Evolutionary conservation across 2,888 invertebrate genomes (phyloP).

Genomic region (Hemistola chrysoprasaria): DNA sequence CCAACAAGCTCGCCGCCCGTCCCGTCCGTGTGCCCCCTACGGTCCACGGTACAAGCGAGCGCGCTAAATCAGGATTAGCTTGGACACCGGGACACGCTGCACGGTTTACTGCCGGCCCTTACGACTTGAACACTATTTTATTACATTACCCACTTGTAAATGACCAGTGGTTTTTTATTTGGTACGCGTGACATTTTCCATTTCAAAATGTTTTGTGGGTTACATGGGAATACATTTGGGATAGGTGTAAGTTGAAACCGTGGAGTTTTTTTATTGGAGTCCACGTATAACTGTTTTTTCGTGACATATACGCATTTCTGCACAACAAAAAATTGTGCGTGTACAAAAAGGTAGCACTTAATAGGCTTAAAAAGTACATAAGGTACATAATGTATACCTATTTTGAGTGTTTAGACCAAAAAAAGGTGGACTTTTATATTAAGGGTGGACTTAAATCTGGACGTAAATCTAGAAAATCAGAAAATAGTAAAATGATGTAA

Average conservation of each 20-base stretch:
- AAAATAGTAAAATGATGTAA: too few relatives aligned
- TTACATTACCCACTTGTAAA: slow-evolving; percentile 57
- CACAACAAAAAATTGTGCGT: too few relatives aligned
- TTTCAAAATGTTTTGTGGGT: slow-evolving; percentile 22
- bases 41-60: slow-evolving; percentile 51
- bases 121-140: slow-evolving; percentile 60
- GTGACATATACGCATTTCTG: too few relatives aligned
- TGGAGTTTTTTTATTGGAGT: slow-evolving; percentile 8
- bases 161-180: slow-evolving; percentile 23
- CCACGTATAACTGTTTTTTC: too few relatives aligned
- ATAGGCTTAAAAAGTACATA: too few relatives aligned
- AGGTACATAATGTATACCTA: too few relatives aligned
- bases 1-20: slow-evolving; percentile 15
- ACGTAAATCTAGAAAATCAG: too few relatives aligned
- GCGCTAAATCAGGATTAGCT: slow-evolving; percentile 80
- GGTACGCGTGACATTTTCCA: slow-evolving; percentile 22
- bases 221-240: slow-evolving; percentile 16
- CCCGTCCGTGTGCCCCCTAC: slow-evolving; percentile 46
- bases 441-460: too few relatives aligned
- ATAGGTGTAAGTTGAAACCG: slow-evolving; percentile 25
- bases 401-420: too few relatives aligned
- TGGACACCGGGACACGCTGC: slow-evolving; percentile 62
- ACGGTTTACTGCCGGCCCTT: slow-evolving; percentile 64
- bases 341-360: too few relatives aligned
- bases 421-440: too few relatives aligned